Evolutionary conservation across 2,797 vertebrate genomes (phyloP).

Genomic region (Gobio occitaniae): DNA sequence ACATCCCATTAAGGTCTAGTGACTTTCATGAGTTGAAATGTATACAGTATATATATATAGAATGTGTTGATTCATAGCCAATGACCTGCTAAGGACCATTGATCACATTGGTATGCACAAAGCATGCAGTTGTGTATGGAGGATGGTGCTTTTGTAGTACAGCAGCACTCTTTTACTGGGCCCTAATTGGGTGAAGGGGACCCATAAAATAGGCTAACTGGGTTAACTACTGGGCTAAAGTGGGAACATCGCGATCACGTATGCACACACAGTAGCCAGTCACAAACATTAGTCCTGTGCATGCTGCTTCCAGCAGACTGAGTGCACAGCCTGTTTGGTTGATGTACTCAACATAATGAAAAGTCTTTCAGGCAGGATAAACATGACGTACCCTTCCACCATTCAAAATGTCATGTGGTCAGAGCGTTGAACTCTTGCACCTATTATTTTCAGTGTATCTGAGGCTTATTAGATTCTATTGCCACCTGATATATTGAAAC

Average conservation of each 20-base stretch:
- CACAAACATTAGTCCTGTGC: conserved; percentile 33
- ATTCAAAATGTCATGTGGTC: background rate
- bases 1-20: background rate
- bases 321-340: conserved; percentile 28
- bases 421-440: background rate
- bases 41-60: too few relatives aligned
- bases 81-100: conserved; percentile 46
- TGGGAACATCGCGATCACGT: conserved; percentile 30
- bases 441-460: background rate
- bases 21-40: background rate
- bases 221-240: conserved; percentile 36
- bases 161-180: background rate
- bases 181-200: conserved; percentile 1
- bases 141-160: conserved; percentile 2
- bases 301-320: conserved; percentile 32
- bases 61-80: conserved; percentile 12
- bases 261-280: conserved; percentile 27
- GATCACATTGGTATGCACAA: conserved; percentile 35
- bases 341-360: conserved; percentile 25
- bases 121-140: background rate
- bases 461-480: background rate
- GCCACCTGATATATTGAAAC: background rate
- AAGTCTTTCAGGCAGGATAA: background rate
- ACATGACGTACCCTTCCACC: background rate
- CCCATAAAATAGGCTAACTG: conserved; percentile 49